These are phyloP conservation scores for Unio delphinus DNA, from an alignment of 2,888 invertebrate genomes.

Conservation along the genomic window DNA sequence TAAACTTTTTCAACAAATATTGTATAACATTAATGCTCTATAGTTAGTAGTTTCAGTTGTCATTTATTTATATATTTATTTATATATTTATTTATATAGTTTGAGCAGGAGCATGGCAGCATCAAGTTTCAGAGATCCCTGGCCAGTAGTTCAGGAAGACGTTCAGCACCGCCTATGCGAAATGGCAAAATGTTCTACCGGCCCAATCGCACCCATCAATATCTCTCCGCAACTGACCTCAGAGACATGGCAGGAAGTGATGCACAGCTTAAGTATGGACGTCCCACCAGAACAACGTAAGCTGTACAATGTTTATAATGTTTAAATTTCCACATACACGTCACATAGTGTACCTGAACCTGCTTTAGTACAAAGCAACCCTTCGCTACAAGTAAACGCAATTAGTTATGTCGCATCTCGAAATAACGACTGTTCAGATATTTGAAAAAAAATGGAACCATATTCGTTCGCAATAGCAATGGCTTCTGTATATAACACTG, in stretches of 20 bases:
- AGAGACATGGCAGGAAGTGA: slow-evolving; percentile 37
- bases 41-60: background rate
- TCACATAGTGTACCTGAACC: too few relatives aligned
- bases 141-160: slow-evolving; percentile 10
- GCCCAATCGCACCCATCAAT: slow-evolving; percentile 60
- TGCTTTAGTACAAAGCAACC: too few relatives aligned
- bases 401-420: too few relatives aligned
- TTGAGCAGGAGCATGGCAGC: slow-evolving; percentile 30
- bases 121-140: slow-evolving; percentile 24
- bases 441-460: too few relatives aligned
- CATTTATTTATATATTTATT: slow-evolving; percentile 1
- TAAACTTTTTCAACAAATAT: too few relatives aligned
- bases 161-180: slow-evolving; percentile 25
- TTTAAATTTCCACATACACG: background rate
- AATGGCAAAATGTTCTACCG: slow-evolving; percentile 47
- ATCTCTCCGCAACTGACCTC: slow-evolving; percentile 58
- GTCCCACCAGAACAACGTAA: slow-evolving; percentile 63
- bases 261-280: slow-evolving; percentile 48
- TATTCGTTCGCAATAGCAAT: too few relatives aligned
- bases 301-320: background rate
- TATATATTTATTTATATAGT: slow-evolving; percentile 8
- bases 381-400: too few relatives aligned
- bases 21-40: too few relatives aligned
- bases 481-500: too few relatives aligned
- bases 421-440: too few relatives aligned